Base-by-base conservation (phyloP, 2,113 vertebrate genomes). In the Sturnus vulgaris region DNA sequence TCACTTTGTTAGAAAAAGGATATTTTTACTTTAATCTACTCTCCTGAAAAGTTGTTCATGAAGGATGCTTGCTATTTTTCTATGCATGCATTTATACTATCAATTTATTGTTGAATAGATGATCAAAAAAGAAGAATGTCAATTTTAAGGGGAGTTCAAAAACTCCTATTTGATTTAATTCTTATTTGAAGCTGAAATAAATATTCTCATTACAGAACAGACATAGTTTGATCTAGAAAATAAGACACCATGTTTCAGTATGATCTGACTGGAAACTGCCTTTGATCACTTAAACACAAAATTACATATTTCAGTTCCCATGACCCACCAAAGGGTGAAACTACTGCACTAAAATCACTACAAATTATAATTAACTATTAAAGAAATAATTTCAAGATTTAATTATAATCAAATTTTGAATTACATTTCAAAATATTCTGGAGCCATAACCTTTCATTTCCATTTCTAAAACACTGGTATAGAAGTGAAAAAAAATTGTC, bases 231-330 rank as follows among this genome's bases (percentile, higher is more conserved):
- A 92, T 88, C 82, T 82, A 76, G 63, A 94, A 93, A 86, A 79
- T 53, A 76, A 68, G 63, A 57, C 72, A 86, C 13, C 35, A 16
- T 90, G 66, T 93, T 92, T 94, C 59, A 73, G 24, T 88, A 82
- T 49, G 59, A 82, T 90, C 61, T 93, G 87, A 88, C 66, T 87
- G 66, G 40, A 85, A 95, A 31, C 15, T 80, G 37, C 25, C 46
- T 94, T 96, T 92, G 70, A 96, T 94, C 61, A 69, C 12, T 82
- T 85, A 82, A 91, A 83, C 50, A 78, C 3, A 92, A 82, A 93
- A 75, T 91, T 82, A 60, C 49, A 50, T 7, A 28, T 72, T 88
- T 79, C 70, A 65, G 11, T 22, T 90, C 28, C 17, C 35, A 37
- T 25, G 56, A 86, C 47, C 39, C n/a, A 75, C 23, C 13, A 37